phyloP scores from a whole-genome alignment of 2,113 vertebrate species.

The Castor canadensis region DNA sequence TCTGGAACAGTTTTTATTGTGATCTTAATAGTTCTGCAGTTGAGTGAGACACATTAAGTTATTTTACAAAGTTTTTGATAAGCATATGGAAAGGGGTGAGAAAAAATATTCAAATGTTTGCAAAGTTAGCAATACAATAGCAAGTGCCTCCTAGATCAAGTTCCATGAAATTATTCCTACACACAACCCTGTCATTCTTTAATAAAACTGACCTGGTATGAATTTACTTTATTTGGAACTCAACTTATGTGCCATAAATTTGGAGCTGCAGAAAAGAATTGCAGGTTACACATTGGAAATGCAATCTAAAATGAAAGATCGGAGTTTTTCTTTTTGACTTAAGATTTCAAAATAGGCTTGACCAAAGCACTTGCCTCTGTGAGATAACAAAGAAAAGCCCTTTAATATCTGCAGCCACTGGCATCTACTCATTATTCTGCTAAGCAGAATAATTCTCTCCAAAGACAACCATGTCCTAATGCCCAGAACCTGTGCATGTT shows the following conservation, averaged over 20 bases:
- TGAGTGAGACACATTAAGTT: neutral
- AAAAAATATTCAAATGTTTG: neutral
- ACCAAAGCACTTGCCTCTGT: no score
- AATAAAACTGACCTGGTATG: neutral
- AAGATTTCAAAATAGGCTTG: neutral
- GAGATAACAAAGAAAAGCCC: no score
- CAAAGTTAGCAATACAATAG: neutral
- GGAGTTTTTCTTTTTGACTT: neutral
- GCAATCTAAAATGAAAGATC: neutral
- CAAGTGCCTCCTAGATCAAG: neutral
- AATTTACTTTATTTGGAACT: neutral
- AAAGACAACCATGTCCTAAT: no score
- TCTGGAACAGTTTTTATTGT: neutral
- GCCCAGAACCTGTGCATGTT: no score
- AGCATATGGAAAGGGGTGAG: neutral
- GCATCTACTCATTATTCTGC: no score
- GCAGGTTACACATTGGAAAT: neutral
- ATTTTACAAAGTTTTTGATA: neutral
- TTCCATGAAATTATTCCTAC: neutral
- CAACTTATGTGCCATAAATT: neutral
- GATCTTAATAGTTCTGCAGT: neutral
- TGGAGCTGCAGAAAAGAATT: neutral
- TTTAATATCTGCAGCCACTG: no score
- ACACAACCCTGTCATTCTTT: neutral
- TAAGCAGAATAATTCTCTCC: no score